Evolutionary conservation across 2,888 invertebrate species (phyloP).

Genomic region (Parnassius mnemosyne): DNA sequence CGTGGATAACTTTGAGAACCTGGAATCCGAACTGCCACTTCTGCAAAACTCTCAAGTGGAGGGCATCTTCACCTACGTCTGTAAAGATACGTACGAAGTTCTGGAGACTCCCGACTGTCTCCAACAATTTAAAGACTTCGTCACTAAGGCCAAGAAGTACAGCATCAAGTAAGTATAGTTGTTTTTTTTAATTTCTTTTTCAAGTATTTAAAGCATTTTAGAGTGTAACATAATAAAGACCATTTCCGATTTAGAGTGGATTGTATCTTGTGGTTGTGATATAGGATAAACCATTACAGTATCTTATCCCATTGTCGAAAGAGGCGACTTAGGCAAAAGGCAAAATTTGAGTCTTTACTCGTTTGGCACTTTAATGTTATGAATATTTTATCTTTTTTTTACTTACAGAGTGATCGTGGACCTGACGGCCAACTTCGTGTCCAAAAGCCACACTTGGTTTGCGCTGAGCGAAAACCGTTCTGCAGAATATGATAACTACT

Average conservation of each 20-base stretch:
- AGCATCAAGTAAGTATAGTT: slow-evolving; percentile 66
- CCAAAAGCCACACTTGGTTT: slow-evolving; percentile 87
- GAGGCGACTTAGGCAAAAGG: no score
- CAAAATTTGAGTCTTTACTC: no score
- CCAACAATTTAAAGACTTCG: slow-evolving; percentile 50
- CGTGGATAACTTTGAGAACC: slow-evolving; percentile 30
- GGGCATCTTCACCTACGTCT: slow-evolving; percentile 82
- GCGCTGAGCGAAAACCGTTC: slow-evolving; percentile 79
- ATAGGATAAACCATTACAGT: no score
- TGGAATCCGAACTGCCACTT: slow-evolving; percentile 38
- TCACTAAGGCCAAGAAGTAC: slow-evolving; percentile 70
- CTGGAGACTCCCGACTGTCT: slow-evolving; percentile 61
- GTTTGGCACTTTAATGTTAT: no score
- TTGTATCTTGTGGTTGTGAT: no score
- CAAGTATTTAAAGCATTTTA: no score
- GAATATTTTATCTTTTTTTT: no score
- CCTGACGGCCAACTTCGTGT: slow-evolving; percentile 87
- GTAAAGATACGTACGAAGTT: slow-evolving; percentile 81
- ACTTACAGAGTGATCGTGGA: slow-evolving; percentile 83
- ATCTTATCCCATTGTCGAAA: no score
- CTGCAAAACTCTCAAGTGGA: slow-evolving; percentile 54
- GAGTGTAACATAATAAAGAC: no score
- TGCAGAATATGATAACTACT: slow-evolving; percentile 85
- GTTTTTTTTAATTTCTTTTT: no score
- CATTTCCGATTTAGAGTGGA: no score